Percentiles rank a stretch among this genome's conserved stretches.
Evolutionary conservation across 2,888 invertebrate species (phyloP).

Genomic region (Empis stercorea): DNA sequence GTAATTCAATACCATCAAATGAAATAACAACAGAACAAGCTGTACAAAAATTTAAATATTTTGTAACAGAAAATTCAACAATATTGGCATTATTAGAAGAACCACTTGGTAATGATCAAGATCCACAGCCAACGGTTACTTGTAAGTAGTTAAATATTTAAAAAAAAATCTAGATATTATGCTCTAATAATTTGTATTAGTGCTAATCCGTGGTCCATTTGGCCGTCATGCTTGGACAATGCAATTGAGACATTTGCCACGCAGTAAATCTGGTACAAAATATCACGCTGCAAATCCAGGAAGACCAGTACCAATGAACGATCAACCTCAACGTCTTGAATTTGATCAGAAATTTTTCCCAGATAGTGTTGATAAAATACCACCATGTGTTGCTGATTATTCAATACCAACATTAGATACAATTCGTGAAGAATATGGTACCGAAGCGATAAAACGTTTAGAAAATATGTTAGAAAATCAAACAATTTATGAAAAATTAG

Average conservation of each 20-base stretch:
- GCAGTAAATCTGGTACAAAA: conserved; percentile 61
- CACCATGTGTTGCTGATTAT: conserved; percentile 75
- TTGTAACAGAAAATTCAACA: conserved; percentile 80
- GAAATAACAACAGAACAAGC: conserved; percentile 39
- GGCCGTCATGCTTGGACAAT: conserved; percentile 92
- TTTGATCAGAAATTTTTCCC: conserved; percentile 65
- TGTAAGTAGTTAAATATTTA: conserved; percentile 28
- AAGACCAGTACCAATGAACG: conserved; percentile 65
- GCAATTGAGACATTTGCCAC: conserved; percentile 74
- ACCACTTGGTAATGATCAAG: conserved; percentile 82
- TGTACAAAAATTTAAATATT: conserved; percentile 67
- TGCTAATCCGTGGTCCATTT: conserved; percentile 83
- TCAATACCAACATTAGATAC: conserved; percentile 82
- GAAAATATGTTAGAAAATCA: conserved; percentile 62
- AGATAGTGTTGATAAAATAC: conserved; percentile 64
- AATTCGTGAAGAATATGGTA: conserved; percentile 46
- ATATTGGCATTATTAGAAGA: conserved; percentile 83
- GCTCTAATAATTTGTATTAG: too few species aligned
- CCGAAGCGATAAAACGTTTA: conserved; percentile 43
- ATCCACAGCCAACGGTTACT: conserved; percentile 83
- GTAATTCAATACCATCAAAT: conserved; percentile 44
- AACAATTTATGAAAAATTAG: conserved; percentile 44
- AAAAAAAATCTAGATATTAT: too few species aligned
- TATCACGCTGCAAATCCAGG: conserved; percentile 43
- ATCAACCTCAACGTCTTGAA: conserved; percentile 48